A percentile compares a stretch with the other conserved stretches of the same genome.
phyloP scores from a whole-genome alignment of 2,113 vertebrate genomes.

The Eulacestoma nigropectus region DNA sequence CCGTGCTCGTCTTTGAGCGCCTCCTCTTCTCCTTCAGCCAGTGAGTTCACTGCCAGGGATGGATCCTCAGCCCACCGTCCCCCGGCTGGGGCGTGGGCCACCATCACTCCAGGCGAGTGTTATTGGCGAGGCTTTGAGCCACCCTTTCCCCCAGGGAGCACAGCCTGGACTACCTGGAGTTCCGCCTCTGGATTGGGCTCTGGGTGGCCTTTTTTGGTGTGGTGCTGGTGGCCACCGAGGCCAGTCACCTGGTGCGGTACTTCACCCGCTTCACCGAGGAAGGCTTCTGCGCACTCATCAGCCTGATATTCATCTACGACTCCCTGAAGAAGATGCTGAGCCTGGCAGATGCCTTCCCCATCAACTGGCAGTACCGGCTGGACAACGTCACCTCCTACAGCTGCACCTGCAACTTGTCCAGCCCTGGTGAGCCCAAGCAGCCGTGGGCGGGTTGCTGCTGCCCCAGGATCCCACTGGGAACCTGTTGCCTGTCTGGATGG shows the following conservation, averaged over 20 bases:
- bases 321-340: slow-evolving; percentile 78
- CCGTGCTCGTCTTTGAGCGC: slow-evolving; percentile 76
- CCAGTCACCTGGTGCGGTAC: slow-evolving; percentile 75
- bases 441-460: not conserved
- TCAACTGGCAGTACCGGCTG: slow-evolving; percentile 67
- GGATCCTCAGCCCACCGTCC: not conserved
- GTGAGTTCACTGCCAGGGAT: slow-evolving; percentile 12
- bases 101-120: accelerated
- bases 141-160: slow-evolving; percentile 61
- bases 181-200: slow-evolving; percentile 81
- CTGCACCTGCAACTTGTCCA: slow-evolving; percentile 67
- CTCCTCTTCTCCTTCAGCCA: slow-evolving; percentile 78
- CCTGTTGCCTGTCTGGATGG: not conserved
- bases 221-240: slow-evolving; percentile 76
- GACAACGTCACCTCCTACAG: slow-evolving; percentile 57
- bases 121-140: not conserved
- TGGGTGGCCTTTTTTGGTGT: slow-evolving; percentile 79
- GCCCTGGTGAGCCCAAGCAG: not conserved
- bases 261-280: slow-evolving; percentile 81
- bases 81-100: accelerated
- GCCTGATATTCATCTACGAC: slow-evolving; percentile 80
- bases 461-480: not conserved
- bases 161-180: slow-evolving; percentile 75
- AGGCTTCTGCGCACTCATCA: slow-evolving; percentile 81
- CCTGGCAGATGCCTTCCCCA: slow-evolving; percentile 69